These are phyloP conservation scores for Araneus ventricosus DNA, from an alignment of 1,140 invertebrate species.

Conservation along the genomic window DNA sequence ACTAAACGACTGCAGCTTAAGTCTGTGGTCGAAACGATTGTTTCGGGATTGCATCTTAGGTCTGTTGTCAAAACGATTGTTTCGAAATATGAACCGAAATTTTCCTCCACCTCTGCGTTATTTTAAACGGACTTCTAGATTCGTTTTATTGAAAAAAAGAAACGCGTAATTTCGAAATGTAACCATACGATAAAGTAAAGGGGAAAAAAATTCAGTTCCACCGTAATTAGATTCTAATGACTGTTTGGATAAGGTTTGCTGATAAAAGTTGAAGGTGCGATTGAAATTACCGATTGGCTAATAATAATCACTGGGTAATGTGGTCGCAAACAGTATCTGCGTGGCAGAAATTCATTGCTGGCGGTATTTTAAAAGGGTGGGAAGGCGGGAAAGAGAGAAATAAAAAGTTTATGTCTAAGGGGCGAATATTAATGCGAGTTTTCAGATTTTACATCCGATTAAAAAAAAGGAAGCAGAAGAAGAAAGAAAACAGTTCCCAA, in stretches of 20 bases:
- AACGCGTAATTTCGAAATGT: not conserved
- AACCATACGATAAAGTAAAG: not conserved
- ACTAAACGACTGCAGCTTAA: too few relatives aligned
- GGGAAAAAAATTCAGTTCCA: not conserved
- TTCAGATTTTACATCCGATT: slow-evolving; percentile 46
- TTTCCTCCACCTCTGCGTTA: too few relatives aligned
- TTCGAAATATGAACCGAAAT: too few relatives aligned
- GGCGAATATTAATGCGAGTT: slow-evolving; percentile 61
- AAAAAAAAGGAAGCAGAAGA: not conserved
- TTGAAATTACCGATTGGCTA: slow-evolving; percentile 33
- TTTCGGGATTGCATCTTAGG: too few relatives aligned
- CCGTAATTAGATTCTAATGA: slow-evolving; percentile 38
- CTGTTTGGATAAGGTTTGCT: not conserved
- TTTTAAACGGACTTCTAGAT: not conserved
- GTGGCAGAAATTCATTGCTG: not conserved
- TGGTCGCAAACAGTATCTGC: not conserved
- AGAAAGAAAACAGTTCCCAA: not conserved
- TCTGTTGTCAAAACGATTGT: too few relatives aligned
- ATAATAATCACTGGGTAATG: slow-evolving; percentile 10
- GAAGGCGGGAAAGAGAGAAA: not conserved
- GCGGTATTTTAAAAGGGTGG: not conserved
- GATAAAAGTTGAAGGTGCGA: not conserved
- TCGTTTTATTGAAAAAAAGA: not conserved
- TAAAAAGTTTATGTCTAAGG: not conserved
- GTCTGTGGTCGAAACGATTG: too few relatives aligned